These are phyloP conservation scores for Saguinus midas DNA, from an alignment of 2,113 vertebrate genomes.

Conservation along the genomic window DNA sequence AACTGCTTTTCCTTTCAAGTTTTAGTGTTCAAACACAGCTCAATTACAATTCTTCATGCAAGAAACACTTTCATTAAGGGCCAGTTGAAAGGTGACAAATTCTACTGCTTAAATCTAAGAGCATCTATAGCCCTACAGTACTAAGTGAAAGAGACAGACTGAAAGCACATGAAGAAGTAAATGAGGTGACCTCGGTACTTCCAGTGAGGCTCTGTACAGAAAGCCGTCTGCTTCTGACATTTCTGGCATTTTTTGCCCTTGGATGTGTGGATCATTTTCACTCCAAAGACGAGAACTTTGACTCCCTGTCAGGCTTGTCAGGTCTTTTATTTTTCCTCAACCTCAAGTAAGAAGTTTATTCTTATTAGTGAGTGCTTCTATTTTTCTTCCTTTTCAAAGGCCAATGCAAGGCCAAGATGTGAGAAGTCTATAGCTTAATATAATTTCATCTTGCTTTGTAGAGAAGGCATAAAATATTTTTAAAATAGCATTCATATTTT, in stretches of 20 bases:
- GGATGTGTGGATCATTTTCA: not conserved
- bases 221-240: not conserved
- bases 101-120: slow-evolving; percentile 45
- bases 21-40: slow-evolving; percentile 29
- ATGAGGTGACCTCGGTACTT: not conserved
- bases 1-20: slow-evolving; percentile 26
- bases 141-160: not conserved
- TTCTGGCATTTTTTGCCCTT: not conserved
- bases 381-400: slow-evolving; percentile 17
- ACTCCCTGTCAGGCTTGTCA: not conserved
- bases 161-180: not conserved
- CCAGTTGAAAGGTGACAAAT: slow-evolving; percentile 18
- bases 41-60: slow-evolving; percentile 24
- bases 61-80: slow-evolving; percentile 22
- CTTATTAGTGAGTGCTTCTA: not conserved
- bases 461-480: not conserved
- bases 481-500: not conserved
- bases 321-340: slow-evolving; percentile 30
- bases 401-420: not conserved
- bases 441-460: not conserved
- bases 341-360: slow-evolving; percentile 8
- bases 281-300: not conserved
- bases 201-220: not conserved
- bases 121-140: not conserved
- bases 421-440: not conserved